Evolutionary conservation across 2,113 vertebrate genomes (phyloP).

Genomic region (Thunnus thynnus): DNA sequence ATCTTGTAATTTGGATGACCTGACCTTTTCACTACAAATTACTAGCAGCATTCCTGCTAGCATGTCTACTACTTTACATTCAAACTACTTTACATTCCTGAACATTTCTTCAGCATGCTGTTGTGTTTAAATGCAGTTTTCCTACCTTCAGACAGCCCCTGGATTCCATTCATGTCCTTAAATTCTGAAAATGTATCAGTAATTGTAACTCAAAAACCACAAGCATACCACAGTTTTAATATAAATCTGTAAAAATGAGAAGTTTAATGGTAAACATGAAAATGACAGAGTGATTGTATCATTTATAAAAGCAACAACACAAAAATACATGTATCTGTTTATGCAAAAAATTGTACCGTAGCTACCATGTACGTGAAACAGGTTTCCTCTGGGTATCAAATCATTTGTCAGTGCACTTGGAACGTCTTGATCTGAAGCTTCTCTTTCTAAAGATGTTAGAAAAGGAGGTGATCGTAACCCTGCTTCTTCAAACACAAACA

Average conservation of each 20-base stretch:
- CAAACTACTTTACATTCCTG: too few species aligned
- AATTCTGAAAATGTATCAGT: not conserved
- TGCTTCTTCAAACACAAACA: constrained; percentile 68
- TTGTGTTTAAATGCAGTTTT: too few species aligned
- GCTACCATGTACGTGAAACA: constrained; percentile 65
- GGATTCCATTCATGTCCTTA: not conserved
- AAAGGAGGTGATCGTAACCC: constrained; percentile 65
- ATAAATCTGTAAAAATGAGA: constrained; percentile 85
- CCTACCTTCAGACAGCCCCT: too few species aligned
- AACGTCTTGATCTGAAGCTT: constrained; percentile 56
- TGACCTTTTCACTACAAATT: too few species aligned
- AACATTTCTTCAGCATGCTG: too few species aligned
- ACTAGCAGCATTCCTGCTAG: too few species aligned
- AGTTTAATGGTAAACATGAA: constrained; percentile 81
- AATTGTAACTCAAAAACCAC: constrained; percentile 14
- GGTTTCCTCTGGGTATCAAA: constrained; percentile 64
- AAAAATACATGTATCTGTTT: constrained; percentile 75
- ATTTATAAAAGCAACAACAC: constrained; percentile 80
- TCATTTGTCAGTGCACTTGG: constrained; percentile 67
- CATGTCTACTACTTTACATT: too few species aligned
- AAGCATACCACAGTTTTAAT: constrained; percentile 65
- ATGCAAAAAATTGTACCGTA: constrained; percentile 63
- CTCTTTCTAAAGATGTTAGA: constrained; percentile 50
- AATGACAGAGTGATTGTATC: constrained; percentile 75
- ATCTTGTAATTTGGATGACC: too few species aligned